Evolutionary conservation across 2,888 invertebrate genomes (phyloP), one percentile per base, ranked within the genome.

Genomic region (Muschampia plurimacula): DNA sequence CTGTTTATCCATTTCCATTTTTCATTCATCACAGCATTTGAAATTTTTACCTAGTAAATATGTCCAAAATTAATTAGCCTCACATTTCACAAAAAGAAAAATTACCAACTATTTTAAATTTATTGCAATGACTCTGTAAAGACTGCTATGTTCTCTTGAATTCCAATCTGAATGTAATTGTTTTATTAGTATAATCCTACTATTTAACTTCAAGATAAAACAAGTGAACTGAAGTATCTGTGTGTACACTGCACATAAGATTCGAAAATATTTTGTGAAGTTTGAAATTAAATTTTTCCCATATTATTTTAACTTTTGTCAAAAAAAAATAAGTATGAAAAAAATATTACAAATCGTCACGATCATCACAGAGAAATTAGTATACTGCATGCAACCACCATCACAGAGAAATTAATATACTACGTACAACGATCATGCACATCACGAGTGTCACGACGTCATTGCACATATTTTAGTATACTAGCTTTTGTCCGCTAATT

Each of bases 121-220:
- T 28, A 12, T 41, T 59, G 32, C 46, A 49, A 39, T 46, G 32
- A 55, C 57, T 57, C 28, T 36, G 52, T 59, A 65, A 69, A 68
- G 59, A 60, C 59, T 65, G 44, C 41, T 28, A 46, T 64, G 52
- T 60, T 62, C 55, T 74, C 70, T 67, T 72, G 74, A 74, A 72
- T 75, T 75, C 62, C 76, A 77, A 74, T 77, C 74, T 76, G 73
- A 75, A 75, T 74, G 73, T 77, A 74, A 79, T 76, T 67, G 72
- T 77, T 79, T 77, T 76, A 81, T 76, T 69, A 76, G 71, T 72
- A 67, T 78, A 79, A 81, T 81, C 77, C 74, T 67, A 52, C 74
- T 74, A 75, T 75, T 77, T 76, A 74, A 76, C 68, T 75, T 74
- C 22, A 67, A 75, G 79, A 78, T 81, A 78, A 77, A 72, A 52